A percentile compares a stretch with the other conserved stretches of the same genome.
These are phyloP conservation scores for Pseudomyrmex gracilis DNA, from an alignment of 1,140 invertebrate genomes.

Conservation along the genomic window DNA sequence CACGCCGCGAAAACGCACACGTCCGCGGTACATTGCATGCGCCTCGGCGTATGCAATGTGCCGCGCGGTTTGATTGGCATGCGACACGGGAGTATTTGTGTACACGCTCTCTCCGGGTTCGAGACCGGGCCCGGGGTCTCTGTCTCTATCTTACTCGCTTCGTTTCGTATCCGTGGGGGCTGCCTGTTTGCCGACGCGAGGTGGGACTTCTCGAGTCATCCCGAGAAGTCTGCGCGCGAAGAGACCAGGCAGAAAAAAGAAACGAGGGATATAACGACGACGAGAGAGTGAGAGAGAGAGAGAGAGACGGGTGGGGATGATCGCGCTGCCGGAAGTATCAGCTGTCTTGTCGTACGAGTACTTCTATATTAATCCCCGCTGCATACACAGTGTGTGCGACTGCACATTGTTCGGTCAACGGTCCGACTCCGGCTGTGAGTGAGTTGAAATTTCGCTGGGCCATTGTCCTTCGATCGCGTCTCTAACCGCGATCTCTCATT, in stretches of 20 bases:
- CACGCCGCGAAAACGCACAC: conserved; percentile 65
- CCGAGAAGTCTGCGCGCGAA: conserved; percentile 17
- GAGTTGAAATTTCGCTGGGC: conserved; percentile 60
- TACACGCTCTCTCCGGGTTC: conserved; percentile 66
- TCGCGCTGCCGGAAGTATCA: conserved; percentile 70
- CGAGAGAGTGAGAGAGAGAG: background rate
- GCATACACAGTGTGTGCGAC: conserved; percentile 41
- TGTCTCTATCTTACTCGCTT: conserved; percentile 60
- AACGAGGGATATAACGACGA: conserved; percentile 45
- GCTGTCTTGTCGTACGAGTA: conserved; percentile 51
- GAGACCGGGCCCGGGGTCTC: conserved; percentile 51
- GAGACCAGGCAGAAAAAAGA: conserved; percentile 32
- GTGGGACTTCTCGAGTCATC: conserved; percentile 55
- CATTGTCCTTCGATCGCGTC: conserved; percentile 54
- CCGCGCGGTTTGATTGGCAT: conserved; percentile 80
- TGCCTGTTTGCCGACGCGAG: conserved; percentile 65
- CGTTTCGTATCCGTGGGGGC: conserved; percentile 63
- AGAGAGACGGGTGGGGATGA: background rate
- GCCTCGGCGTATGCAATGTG: conserved; percentile 61
- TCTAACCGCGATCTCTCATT: conserved; percentile 56
- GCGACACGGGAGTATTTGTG: conserved; percentile 82
- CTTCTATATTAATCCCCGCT: conserved; percentile 64
- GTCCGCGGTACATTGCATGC: conserved; percentile 36
- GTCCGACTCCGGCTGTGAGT: conserved; percentile 44
- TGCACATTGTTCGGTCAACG: conserved; percentile 53